Evolutionary conservation across 30 jellyfish, hydroid and myxozoan genomes (phyloP).

Genomic region (Cassiopea xamachana): DNA sequence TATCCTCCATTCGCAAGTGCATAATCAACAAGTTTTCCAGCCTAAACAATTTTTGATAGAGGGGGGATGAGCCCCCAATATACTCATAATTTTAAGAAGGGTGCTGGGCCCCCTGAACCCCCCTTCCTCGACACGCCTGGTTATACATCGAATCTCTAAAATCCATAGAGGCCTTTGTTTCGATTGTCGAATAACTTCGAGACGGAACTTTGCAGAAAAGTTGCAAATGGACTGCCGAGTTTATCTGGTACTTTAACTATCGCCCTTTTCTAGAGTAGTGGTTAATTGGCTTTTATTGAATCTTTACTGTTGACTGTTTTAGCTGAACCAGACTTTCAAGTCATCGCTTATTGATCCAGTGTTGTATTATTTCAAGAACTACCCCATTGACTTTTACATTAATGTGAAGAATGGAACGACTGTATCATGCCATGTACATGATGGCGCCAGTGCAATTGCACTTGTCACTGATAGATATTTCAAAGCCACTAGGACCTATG

Average conservation of each 20-base stretch:
- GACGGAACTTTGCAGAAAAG: too few relatives aligned
- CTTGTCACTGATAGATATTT: constrained; percentile 2
- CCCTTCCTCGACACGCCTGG: too few relatives aligned
- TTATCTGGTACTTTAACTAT: not conserved
- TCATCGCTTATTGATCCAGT: constrained; percentile 29
- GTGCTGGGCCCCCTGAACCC: too few relatives aligned
- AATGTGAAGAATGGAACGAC: constrained; percentile 51
- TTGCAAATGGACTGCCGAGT: too few relatives aligned
- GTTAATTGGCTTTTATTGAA: not conserved
- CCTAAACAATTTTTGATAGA: too few relatives aligned
- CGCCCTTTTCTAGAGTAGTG: not conserved
- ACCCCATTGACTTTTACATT: constrained; percentile 34
- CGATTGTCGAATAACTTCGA: too few relatives aligned
- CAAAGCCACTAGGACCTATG: not conserved
- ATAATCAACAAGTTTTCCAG: too few relatives aligned
- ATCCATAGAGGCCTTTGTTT: too few relatives aligned
- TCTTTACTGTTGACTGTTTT: not conserved
- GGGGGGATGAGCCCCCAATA: too few relatives aligned
- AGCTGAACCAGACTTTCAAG: constrained; percentile 50
- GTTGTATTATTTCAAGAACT: constrained; percentile 28
- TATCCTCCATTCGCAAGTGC: too few relatives aligned
- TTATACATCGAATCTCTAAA: too few relatives aligned
- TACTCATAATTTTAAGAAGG: too few relatives aligned
- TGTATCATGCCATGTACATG: constrained; percentile 11
- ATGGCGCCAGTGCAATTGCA: not conserved